Evolutionary conservation across 2,797 vertebrate genomes (phyloP).

Genomic region (Vultur gryphus): DNA sequence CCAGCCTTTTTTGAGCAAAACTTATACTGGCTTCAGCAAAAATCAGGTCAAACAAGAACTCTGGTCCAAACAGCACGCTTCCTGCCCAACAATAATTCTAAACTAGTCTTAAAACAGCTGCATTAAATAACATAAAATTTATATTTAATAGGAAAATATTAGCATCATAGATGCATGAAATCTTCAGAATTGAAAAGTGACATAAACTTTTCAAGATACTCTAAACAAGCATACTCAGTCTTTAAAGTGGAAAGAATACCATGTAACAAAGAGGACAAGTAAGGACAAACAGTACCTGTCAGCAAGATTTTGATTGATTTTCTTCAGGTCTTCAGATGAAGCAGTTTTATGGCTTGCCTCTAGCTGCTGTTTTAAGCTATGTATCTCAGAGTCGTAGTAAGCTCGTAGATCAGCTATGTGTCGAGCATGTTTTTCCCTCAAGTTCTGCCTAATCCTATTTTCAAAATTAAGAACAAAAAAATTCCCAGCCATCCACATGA

Average conservation of each 20-base stretch:
- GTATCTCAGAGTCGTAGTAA: constrained; percentile 93
- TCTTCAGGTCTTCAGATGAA: constrained; percentile 78
- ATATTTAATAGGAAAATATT: background rate
- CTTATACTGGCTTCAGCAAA: background rate
- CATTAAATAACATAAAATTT: background rate
- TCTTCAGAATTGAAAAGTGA: background rate
- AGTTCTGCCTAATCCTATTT: constrained; percentile 86
- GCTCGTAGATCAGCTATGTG: constrained; percentile 90
- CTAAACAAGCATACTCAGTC: background rate
- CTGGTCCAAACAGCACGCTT: background rate
- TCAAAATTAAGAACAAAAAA: background rate
- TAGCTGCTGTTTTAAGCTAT: constrained; percentile 84
- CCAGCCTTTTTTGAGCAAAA: background rate
- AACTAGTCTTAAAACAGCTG: background rate
- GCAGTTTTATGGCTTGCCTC: constrained; percentile 75
- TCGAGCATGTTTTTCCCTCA: constrained; percentile 91
- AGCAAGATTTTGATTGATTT: constrained; percentile 81
- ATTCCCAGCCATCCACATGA: background rate
- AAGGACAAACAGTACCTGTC: constrained; percentile 78
- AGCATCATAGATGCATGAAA: background rate
- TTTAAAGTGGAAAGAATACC: background rate
- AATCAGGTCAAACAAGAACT: background rate
- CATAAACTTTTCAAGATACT: background rate
- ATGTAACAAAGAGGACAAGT: background rate
- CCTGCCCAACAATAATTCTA: background rate